These are phyloP conservation scores for Rachycentron canadum DNA, from an alignment of 2,797 vertebrate species.

Conservation along the genomic window DNA sequence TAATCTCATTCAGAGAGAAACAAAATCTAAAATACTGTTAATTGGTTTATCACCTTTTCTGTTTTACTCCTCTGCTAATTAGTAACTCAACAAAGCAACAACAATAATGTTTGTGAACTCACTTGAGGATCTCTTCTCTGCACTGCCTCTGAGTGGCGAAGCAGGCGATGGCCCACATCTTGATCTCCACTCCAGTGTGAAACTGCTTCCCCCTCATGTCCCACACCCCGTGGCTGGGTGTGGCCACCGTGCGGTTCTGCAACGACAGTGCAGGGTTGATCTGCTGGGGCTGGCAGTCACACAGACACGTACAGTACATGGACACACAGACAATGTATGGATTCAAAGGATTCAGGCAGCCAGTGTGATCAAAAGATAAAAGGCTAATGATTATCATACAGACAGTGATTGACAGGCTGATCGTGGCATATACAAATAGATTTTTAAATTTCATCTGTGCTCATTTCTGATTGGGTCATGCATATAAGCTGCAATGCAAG, in stretches of 20 bases:
- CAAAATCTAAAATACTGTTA: too few relatives aligned
- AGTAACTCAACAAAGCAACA: not conserved
- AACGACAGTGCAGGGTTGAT: slow-evolving; percentile 78
- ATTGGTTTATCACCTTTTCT: too few relatives aligned
- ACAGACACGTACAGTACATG: slow-evolving; percentile 53
- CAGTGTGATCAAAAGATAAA: slow-evolving; percentile 14
- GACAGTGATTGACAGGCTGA: not conserved
- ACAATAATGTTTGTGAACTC: slow-evolving; percentile 64
- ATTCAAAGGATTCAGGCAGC: slow-evolving; percentile 19
- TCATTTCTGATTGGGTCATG: not conserved
- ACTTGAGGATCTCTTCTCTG: slow-evolving; percentile 98
- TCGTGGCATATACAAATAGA: not conserved
- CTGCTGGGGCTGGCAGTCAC: slow-evolving; percentile 68
- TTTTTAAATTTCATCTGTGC: not conserved
- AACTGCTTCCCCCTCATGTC: slow-evolving; percentile 99
- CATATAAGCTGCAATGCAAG: not conserved
- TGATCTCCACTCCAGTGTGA: slow-evolving; percentile 98
- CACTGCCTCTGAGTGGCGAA: slow-evolving; percentile 98
- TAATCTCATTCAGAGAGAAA: too few relatives aligned
- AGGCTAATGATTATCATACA: not conserved
- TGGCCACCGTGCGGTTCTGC: slow-evolving; percentile 97
- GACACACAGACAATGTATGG: slow-evolving; percentile 42
- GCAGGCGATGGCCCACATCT: slow-evolving; percentile 99
- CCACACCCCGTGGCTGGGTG: slow-evolving; percentile 98
- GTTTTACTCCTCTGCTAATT: too few relatives aligned